phyloP scores from a whole-genome alignment of 2,888 invertebrate species.

The Lasiommata megera region DNA sequence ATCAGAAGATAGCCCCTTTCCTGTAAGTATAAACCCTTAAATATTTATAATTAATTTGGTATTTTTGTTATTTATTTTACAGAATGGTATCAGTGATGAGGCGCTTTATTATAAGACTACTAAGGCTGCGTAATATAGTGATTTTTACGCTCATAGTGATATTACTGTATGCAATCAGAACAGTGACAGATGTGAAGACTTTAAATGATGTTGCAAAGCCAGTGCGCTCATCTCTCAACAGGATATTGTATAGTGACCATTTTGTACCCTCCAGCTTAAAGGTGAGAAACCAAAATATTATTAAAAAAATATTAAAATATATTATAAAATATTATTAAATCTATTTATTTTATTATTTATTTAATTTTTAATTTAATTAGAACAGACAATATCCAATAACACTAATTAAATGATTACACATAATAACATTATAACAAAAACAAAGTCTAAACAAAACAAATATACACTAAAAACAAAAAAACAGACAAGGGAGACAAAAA shows the following conservation, averaged over 20 bases:
- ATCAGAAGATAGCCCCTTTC: too few relatives aligned
- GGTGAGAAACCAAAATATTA: constrained; percentile 38
- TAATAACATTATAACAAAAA: too few relatives aligned
- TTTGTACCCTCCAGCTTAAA: constrained; percentile 54
- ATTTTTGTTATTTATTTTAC: constrained; percentile 20
- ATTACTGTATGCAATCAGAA: constrained; percentile 51
- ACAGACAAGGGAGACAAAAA: too few relatives aligned
- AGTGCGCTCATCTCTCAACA: constrained; percentile 28
- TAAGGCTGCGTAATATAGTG: constrained; percentile 55
- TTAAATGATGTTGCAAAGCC: constrained; percentile 30
- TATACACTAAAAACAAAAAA: too few relatives aligned
- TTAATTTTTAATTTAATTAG: too few relatives aligned
- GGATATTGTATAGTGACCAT: constrained; percentile 30
- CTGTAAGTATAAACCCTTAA: too few relatives aligned
- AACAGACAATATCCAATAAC: too few relatives aligned
- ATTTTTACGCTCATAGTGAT: constrained; percentile 52
- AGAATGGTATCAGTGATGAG: constrained; percentile 39
- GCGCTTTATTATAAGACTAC: constrained; percentile 48
- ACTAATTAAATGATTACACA: too few relatives aligned
- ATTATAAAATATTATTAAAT: too few relatives aligned
- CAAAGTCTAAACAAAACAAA: too few relatives aligned
- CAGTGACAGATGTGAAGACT: constrained; percentile 36
- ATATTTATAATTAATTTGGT: too few relatives aligned
- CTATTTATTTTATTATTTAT: too few relatives aligned
- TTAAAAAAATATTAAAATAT: background rate